Conservation (phyloP, 1,140 invertebrate species). For the Leucophenga varia region DNA sequence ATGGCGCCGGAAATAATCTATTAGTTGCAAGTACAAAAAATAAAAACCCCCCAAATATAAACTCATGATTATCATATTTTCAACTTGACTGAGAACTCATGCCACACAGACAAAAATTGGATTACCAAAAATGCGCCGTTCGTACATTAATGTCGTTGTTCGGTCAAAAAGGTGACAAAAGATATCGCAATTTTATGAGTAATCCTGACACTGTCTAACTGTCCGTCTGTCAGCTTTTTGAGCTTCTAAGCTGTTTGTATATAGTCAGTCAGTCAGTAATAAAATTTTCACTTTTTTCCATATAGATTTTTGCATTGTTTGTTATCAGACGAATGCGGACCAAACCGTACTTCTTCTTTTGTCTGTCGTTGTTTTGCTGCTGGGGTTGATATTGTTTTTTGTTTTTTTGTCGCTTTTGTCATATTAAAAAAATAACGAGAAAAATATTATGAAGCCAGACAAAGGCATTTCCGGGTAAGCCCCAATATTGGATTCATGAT, state of each 20-base stretch:
- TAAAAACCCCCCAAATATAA: no score
- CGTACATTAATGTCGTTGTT: no score
- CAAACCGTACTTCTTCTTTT: not conserved
- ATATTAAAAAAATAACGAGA: conserved; percentile 53
- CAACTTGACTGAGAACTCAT: no score
- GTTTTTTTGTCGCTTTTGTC: no score
- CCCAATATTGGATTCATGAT: conserved; percentile 49
- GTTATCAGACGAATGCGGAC: no score
- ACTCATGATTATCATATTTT: no score
- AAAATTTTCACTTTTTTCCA: conserved; percentile 46
- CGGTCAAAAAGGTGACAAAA: conserved; percentile 51
- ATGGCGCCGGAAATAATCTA: no score
- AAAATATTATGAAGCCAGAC: conserved; percentile 52
- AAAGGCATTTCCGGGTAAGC: conserved; percentile 45
- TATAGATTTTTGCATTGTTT: conserved; percentile 51
- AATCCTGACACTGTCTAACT: conserved; percentile 39
- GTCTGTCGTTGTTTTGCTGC: no score
- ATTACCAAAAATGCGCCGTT: not conserved
- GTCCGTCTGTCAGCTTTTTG: not conserved
- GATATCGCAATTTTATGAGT: conserved; percentile 53
- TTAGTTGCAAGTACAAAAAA: no score
- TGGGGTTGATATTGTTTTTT: no score
- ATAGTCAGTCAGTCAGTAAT: conserved; percentile 40
- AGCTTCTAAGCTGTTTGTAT: no score
- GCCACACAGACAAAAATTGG: not conserved